Base-by-base conservation (phyloP, 2,888 invertebrate genomes). In the Eustalomyia histrio region DNA sequence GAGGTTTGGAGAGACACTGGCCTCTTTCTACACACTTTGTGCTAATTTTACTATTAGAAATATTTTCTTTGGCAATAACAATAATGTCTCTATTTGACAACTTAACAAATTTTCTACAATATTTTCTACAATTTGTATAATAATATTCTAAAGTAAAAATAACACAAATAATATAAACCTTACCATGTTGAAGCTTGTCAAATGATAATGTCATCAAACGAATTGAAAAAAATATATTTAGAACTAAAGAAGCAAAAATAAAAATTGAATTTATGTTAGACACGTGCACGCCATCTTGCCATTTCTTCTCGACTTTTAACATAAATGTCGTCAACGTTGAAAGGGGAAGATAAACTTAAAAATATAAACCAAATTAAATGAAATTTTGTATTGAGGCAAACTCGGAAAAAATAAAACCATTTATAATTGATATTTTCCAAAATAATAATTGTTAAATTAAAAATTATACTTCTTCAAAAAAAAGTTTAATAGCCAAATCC, bases 181-280 rank as follows among this genome's bases (percentile, higher is more conserved):
- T 47, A 67, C 10, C 29, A 55, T 39, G 47, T 18, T 39, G 50
- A 55, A 67, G 57, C 57, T 72, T 76, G 67, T 76, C 76, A 80
- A 80, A 67, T 72, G 75, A 76, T 76, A 76, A 72, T 76, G 67
- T 72, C 71, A 72, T 76, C 60, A 67, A 71, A 67, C 50, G n/a
- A 29, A 50, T 58, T 29, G 18, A 50, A 35, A 14, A 35, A 14
- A 24, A 18, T 61, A 14, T 9, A 29, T 55, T 61, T 35, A 9
- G 14, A 64, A 69, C 43, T 57, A 18, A 64, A 61, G 39, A 39
- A 61, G 35, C n/a, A 61, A 76, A n/a, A 69, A 65, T 71, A 55
- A 71, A 80, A 72, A 75, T 68, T 80, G 63, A 80, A 80, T 80
- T 80, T 72, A 76, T 76, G 67, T 76, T 67, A 58, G 63, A 80